Evolutionary conservation across 2,888 invertebrate genomes (phyloP).

Genomic region (Frankliniella fusca): DNA sequence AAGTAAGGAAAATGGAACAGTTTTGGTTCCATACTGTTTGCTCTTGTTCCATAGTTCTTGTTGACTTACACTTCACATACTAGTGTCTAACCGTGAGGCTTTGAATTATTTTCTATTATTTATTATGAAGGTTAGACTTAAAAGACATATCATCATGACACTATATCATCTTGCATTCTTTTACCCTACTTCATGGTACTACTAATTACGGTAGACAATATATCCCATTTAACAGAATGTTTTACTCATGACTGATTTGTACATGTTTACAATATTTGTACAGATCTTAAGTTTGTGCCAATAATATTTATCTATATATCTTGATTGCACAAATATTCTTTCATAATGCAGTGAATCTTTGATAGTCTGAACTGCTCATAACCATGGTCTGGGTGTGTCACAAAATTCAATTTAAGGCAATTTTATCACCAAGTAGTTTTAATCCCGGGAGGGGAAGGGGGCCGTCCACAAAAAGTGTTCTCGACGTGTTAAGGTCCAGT

Average conservation of each 20-base stretch:
- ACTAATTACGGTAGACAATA: background rate
- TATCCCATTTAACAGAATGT: background rate
- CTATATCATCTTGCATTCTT: background rate
- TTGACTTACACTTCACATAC: too few species aligned
- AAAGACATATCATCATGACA: background rate
- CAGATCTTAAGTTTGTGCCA: background rate
- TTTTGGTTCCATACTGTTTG: too few species aligned
- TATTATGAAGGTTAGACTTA: background rate
- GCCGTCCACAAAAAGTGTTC: too few species aligned
- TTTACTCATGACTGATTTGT: background rate
- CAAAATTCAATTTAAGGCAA: too few species aligned
- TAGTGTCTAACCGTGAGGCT: background rate
- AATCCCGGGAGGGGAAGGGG: too few species aligned
- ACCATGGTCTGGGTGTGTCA: too few species aligned
- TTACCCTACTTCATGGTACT: background rate
- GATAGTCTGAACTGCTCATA: too few species aligned
- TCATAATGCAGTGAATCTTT: too few species aligned
- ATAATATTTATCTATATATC: background rate
- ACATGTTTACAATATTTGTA: background rate
- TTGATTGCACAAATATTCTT: background rate
- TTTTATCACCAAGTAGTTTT: too few species aligned
- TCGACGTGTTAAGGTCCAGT: too few species aligned
- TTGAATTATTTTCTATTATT: background rate
- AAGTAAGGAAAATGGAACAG: too few species aligned
- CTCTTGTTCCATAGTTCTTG: too few species aligned